Evolutionary conservation across 2,113 vertebrate genomes (phyloP).

Genomic region (Sander vitreus): DNA sequence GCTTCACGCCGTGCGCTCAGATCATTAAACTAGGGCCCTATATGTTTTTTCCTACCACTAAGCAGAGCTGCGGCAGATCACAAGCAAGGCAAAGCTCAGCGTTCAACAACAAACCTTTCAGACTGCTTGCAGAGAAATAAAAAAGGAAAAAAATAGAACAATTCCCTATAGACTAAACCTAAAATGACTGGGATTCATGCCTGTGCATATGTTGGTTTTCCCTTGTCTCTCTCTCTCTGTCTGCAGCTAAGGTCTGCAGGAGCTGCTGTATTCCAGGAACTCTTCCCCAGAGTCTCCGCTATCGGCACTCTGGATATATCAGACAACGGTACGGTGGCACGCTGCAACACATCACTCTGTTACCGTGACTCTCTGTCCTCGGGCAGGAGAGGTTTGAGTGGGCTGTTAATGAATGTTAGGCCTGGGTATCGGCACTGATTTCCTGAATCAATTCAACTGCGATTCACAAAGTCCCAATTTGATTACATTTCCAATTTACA

Average conservation of each 20-base stretch:
- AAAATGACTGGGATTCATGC: conserved; percentile 56
- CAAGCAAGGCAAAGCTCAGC: conserved; percentile 24
- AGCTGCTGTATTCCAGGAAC: conserved; percentile 88
- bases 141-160: conserved; percentile 55
- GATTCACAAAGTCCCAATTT: too few relatives aligned
- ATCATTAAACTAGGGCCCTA: too few relatives aligned
- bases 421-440: too few relatives aligned
- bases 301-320: conserved; percentile 89
- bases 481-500: too few relatives aligned
- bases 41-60: neutral
- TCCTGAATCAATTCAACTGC: too few relatives aligned
- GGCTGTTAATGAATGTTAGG: conserved; percentile 36
- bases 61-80: conserved; percentile 34
- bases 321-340: conserved; percentile 85
- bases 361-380: conserved; percentile 52
- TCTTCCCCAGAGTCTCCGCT: conserved; percentile 86
- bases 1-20: too few relatives aligned
- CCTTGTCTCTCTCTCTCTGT: neutral
- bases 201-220: conserved; percentile 42
- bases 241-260: conserved; percentile 87
- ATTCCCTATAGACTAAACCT: conserved; percentile 51
- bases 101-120: neutral
- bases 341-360: conserved; percentile 29
- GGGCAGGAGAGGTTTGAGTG: conserved; percentile 16
- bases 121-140: conserved; percentile 15